Evolutionary conservation across 2,113 vertebrate species (phyloP), one percentile per base, ranked within the genome.

Genomic region (Proteles cristata): DNA sequence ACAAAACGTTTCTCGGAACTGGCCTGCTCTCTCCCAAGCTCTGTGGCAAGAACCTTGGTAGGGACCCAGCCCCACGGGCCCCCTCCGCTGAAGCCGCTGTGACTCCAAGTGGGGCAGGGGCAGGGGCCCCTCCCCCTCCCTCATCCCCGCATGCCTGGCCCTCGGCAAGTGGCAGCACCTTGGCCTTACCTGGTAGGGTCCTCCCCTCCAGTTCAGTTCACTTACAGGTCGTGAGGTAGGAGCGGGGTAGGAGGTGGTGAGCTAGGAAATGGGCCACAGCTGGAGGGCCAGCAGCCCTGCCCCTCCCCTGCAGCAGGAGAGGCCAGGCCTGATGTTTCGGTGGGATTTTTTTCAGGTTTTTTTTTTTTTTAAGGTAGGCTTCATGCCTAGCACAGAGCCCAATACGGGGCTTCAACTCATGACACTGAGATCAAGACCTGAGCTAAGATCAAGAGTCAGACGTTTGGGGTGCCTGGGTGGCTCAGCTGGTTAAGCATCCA

Each of bases 121-220:
- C 17, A 58, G 53, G 45, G 23, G 43, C 26, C 71, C 31, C 10
- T 6, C 8, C 0, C 31, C 26, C 45, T 33, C 10, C 74, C 5
- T 33, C 0, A 0, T 7, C 31, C 68, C 17, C 4, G 0, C 63
- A 17, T 8, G 33, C 74, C 3, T 8, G 71, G 58, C 4, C 35
- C 26, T 1, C 17, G 3, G 74, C 33, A 23, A 28, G 61, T 1
- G 50, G 80, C 53, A 26, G 26, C 15, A 3, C 5, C 23, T 14
- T 3, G 1, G 14, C 17, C 23, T 39, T 39, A 9, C 45, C 43
- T 5, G 39, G 11, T 1, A 4, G 7, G 5, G 4, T 16, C 33
- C 69, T 28, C 7, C 5, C n/a, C 43, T 5, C 83, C 25, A 16
- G 39, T 28, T 48, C 31, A 28, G 66, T 55, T 43, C 58, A 1